These are phyloP conservation scores for Heteropelma amictum DNA, from an alignment of 2,888 invertebrate species.

Conservation along the genomic window DNA sequence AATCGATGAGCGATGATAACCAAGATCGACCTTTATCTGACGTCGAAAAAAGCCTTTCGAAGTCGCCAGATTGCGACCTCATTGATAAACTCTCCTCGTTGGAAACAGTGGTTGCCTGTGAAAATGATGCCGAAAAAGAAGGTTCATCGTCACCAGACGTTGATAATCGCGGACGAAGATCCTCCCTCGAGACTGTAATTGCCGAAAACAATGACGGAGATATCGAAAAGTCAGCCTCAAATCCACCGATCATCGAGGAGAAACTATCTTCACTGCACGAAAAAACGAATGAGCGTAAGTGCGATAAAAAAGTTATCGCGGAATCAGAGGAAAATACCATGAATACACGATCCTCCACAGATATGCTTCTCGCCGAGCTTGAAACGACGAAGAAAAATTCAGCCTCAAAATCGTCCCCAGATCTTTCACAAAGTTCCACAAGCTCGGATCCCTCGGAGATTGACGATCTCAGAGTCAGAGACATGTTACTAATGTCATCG, in stretches of 20 bases:
- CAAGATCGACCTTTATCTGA: too few relatives aligned
- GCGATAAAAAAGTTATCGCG: not conserved
- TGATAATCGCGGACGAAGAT: not conserved
- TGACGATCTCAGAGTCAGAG: constrained; percentile 11
- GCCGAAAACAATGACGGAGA: too few relatives aligned
- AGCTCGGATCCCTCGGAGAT: constrained; percentile 15
- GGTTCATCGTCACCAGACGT: not conserved
- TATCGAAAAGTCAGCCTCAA: too few relatives aligned
- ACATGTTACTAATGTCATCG: constrained; percentile 34
- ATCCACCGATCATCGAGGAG: too few relatives aligned
- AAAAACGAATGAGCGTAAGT: not conserved
- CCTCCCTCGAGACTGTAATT: too few relatives aligned
- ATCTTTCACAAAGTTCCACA: not conserved
- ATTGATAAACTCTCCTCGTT: not conserved
- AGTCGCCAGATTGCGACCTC: too few relatives aligned
- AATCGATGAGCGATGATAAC: too few relatives aligned
- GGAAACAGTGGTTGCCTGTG: not conserved
- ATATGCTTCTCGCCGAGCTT: not conserved
- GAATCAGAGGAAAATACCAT: not conserved
- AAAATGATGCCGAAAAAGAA: not conserved
- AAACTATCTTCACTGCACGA: too few relatives aligned
- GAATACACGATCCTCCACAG: not conserved
- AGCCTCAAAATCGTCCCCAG: not conserved
- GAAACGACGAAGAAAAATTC: not conserved
- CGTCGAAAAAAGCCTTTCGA: too few relatives aligned